Percentiles rank a stretch among this genome's conserved stretches.
phyloP scores from a whole-genome alignment of 2,797 vertebrate species.

The Chelonia mydas region DNA sequence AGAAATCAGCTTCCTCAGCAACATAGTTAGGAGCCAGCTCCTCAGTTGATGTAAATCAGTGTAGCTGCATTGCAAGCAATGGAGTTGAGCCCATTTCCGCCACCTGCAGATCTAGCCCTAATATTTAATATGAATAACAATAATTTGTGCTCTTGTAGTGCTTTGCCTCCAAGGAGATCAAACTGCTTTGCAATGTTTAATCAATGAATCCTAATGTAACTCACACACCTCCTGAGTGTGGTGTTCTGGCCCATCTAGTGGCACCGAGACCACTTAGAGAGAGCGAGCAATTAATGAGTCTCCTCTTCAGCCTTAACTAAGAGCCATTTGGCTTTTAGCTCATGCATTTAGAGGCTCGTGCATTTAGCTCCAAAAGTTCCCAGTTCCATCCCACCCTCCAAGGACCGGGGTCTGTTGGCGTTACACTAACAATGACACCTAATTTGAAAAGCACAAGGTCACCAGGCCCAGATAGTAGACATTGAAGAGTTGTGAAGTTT shows the following conservation, averaged over 20 bases:
- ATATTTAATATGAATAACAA: background rate
- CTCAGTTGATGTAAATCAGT: background rate
- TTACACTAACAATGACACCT: background rate
- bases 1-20: background rate
- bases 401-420: too few relatives aligned
- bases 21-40: background rate
- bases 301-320: too few relatives aligned
- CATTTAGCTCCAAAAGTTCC: too few relatives aligned
- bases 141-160: background rate
- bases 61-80: rapidly evolving
- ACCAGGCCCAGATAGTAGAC: background rate
- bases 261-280: too few relatives aligned
- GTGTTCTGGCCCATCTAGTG: too few relatives aligned
- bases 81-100: background rate
- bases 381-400: too few relatives aligned
- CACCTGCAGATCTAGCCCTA: background rate
- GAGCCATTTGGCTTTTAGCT: too few relatives aligned
- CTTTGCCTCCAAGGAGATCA: background rate
- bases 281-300: too few relatives aligned
- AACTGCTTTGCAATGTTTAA: background rate
- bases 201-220: background rate
- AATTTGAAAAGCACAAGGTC: background rate
- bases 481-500: background rate
- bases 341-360: too few relatives aligned
- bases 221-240: too few relatives aligned